phyloP scores from a whole-genome alignment of 1,140 invertebrate genomes.

The Nephila pilipes region DNA sequence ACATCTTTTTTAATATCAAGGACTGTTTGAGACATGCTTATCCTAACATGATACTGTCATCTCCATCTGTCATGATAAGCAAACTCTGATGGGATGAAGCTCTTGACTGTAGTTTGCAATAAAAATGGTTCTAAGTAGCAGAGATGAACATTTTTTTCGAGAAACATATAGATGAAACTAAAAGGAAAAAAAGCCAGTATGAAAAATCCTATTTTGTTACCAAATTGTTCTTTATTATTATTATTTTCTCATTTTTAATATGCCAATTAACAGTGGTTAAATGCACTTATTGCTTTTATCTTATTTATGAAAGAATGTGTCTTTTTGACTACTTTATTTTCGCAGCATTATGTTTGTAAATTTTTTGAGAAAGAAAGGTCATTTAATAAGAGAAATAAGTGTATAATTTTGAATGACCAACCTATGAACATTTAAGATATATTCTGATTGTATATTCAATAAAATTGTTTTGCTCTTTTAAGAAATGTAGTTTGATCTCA shows the following conservation, averaged over 20 bases:
- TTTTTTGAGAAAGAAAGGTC: slow-evolving; percentile 11
- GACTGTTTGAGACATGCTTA: slow-evolving; percentile 53
- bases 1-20: slow-evolving; percentile 64
- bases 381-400: background rate
- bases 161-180: background rate
- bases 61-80: slow-evolving; percentile 49
- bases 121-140: slow-evolving; percentile 49
- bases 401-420: slow-evolving; percentile 34
- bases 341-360: slow-evolving; percentile 41
- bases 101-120: slow-evolving; percentile 59
- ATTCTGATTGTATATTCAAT: slow-evolving; percentile 68
- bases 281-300: background rate
- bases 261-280: slow-evolving; percentile 17
- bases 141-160: slow-evolving; percentile 18
- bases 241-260: slow-evolving; percentile 3
- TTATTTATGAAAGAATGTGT: background rate
- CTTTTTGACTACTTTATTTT: background rate
- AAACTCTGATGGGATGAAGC: slow-evolving; percentile 17
- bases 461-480: slow-evolving; percentile 69
- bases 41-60: slow-evolving; percentile 22
- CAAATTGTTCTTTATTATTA: background rate
- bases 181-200: slow-evolving; percentile 47
- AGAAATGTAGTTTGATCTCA: background rate
- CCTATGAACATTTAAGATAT: slow-evolving; percentile 34
- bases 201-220: slow-evolving; percentile 36